These are phyloP conservation scores for Papilio machaon DNA, from an alignment of 1,140 invertebrate species.

Conservation along the genomic window DNA sequence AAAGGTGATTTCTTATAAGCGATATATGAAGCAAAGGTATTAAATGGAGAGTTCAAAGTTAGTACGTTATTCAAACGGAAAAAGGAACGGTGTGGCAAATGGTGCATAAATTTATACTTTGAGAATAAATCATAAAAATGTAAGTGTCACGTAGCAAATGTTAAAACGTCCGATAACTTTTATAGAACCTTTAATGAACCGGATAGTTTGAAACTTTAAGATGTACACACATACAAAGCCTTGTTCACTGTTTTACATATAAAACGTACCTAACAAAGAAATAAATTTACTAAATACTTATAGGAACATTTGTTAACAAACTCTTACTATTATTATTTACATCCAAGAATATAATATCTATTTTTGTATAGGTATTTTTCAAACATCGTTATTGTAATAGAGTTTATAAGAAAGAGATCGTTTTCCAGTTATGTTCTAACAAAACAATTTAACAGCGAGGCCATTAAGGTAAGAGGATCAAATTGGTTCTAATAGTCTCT, in stretches of 20 bases:
- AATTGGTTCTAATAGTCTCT: constrained; percentile 57
- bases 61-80: constrained; percentile 59
- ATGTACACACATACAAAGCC: neutral
- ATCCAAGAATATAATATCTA: too few relatives aligned
- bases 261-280: neutral
- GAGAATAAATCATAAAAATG: constrained; percentile 69
- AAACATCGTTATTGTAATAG: neutral
- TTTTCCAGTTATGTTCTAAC: constrained; percentile 46
- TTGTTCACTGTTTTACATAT: neutral
- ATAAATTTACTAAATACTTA: neutral
- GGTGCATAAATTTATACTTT: constrained; percentile 70
- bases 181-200: constrained; percentile 8
- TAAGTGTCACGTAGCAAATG: constrained; percentile 64
- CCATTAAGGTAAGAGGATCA: constrained; percentile 73
- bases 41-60: constrained; percentile 40
- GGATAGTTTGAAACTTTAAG: neutral
- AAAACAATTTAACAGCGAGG: constrained; percentile 54
- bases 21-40: constrained; percentile 14
- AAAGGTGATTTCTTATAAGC: constrained; percentile 8
- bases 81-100: constrained; percentile 65
- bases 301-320: neutral
- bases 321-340: too few relatives aligned
- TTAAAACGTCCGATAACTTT: constrained; percentile 48
- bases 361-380: neutral
- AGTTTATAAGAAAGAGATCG: constrained; percentile 7